These are phyloP conservation scores for Alligator sinensis DNA, from an alignment of 2,113 vertebrate species.

Conservation along the genomic window DNA sequence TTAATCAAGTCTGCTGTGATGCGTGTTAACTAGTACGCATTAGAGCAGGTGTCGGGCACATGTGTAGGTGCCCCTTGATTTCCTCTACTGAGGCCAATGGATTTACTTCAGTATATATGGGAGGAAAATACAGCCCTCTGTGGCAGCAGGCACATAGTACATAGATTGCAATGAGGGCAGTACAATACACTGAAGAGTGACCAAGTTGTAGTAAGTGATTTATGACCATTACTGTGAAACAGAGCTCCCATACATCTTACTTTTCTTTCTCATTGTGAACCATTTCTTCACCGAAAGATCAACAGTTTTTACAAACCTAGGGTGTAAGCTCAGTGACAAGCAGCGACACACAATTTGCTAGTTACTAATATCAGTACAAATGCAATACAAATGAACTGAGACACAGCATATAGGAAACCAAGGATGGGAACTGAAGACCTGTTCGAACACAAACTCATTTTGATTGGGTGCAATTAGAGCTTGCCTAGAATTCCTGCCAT, in stretches of 20 bases:
- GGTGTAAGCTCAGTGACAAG: background rate
- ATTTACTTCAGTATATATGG: no score
- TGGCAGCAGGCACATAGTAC: background rate
- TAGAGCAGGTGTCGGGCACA: no score
- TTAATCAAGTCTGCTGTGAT: no score
- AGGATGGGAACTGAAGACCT: background rate
- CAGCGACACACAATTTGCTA: background rate
- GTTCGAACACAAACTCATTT: background rate
- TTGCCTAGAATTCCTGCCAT: accelerated
- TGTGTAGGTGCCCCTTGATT: no score
- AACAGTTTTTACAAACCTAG: background rate
- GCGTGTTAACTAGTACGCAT: no score
- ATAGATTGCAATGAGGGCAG: background rate
- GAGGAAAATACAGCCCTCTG: background rate
- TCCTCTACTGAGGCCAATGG: no score
- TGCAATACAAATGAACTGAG: background rate
- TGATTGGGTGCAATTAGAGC: background rate
- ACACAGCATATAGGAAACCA: background rate
- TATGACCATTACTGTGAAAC: background rate
- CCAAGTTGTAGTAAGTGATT: accelerated
- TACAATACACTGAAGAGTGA: background rate
- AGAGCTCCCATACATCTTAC: background rate
- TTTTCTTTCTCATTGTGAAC: background rate
- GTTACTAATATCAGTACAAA: background rate
- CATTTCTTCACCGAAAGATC: background rate